Evolutionary conservation across 2,797 vertebrate species (phyloP), one percentile per base, ranked within the genome.

Genomic region (Phyllotis vaccarum): DNA sequence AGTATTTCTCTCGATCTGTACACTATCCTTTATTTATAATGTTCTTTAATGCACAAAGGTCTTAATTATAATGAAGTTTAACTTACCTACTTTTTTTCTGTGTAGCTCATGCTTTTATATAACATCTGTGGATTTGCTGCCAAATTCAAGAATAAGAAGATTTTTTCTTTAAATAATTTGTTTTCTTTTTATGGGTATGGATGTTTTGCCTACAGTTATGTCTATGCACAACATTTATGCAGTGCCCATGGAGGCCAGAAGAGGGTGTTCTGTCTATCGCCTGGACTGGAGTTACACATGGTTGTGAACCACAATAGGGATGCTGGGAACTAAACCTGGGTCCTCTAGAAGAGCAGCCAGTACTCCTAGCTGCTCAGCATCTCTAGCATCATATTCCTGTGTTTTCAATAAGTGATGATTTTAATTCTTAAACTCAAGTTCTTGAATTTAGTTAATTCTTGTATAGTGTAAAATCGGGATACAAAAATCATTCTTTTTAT

Each of bases 381-480:
- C 49, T 56, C 78, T 80, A 56, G 34, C 52, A 80, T 21, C 78
- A 14, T 24, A n/a, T 56, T 22, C 19, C 7, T 82, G 2, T 72
- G 4, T 78, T 81, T 94, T 58, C 79, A 75, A 0, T 75, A 37
- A 70, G 10, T 52, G 85, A 66, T 52, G 43, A 29, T 94, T 88
- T 89, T 76, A 76, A 27, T 12, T 80, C 27, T 78, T 94, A 54
- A 68, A 43, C n/a, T 60, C 43, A 80, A 54, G n/a, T 49, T 85
- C 62, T 82, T 87, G 31, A 34, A 52, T 82, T 62, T 34, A 91
- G 27, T 80, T 95, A 70, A 72, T 70, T 93, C 68, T 74, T 79
- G 11, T 90, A 16, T 75, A 24, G 31, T 68, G 7, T 85, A 64
- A 92, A 27, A 37, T 46, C 75, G 58, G 80, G 7, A 7, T 85